Percentiles rank a stretch among this genome's conserved stretches.
Conservation (phyloP, 2,113 vertebrate species). For the Penelope pileata region DNA sequence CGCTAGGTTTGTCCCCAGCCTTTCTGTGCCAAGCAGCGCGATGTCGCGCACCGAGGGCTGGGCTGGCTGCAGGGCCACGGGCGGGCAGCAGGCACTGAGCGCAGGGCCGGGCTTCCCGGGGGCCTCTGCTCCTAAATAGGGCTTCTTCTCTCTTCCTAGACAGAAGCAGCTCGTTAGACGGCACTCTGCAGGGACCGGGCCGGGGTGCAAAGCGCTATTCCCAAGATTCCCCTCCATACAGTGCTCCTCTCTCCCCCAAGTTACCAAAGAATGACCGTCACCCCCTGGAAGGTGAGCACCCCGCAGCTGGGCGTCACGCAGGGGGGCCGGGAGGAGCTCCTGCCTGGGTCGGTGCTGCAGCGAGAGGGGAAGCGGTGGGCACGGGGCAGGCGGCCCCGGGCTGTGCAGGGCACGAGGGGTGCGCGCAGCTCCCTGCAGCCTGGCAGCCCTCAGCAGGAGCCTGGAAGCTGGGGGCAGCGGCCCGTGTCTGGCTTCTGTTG, state of each 20-base stretch:
- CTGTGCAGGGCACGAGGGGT: too few species aligned
- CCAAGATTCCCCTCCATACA: constrained; percentile 81
- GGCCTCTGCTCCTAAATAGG: constrained; percentile 46
- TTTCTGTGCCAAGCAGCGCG: background rate
- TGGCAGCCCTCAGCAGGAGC: too few species aligned
- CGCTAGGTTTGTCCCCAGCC: background rate
- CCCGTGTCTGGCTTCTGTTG: too few species aligned
- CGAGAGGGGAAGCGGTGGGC: too few species aligned
- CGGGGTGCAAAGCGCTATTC: constrained; percentile 84
- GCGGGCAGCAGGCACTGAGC: too few species aligned
- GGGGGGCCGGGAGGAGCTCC: too few species aligned
- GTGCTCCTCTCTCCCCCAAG: constrained; percentile 82
- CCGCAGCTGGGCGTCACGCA: too few species aligned
- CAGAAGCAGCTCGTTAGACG: constrained; percentile 81
- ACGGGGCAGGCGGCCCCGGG: too few species aligned
- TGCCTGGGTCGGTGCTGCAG: too few species aligned
- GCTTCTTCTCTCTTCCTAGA: constrained; percentile 79
- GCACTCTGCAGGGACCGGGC: constrained; percentile 78
- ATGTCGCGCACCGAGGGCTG: background rate
- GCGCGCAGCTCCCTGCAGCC: too few species aligned
- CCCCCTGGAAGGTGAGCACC: constrained; percentile 85
- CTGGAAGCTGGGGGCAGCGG: too few species aligned
- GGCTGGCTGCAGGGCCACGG: too few species aligned
- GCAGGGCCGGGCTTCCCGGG: background rate
- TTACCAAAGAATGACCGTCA: constrained; percentile 83